These are phyloP conservation scores for Typhlichthys eigenmanni DNA, from an alignment of 2,797 vertebrate species.

Conservation along the genomic window DNA sequence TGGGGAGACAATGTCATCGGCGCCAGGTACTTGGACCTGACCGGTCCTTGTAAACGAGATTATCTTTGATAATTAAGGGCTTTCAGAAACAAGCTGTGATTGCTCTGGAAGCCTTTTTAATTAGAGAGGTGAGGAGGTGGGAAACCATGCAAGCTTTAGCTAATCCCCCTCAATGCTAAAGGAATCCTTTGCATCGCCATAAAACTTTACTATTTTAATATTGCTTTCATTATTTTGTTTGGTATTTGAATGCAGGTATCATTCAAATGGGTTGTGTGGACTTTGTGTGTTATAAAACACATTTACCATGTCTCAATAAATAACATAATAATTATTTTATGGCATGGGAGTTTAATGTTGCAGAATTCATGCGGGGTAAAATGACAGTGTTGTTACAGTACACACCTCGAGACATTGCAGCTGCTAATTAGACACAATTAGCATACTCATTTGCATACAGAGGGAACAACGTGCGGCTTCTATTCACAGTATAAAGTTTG, in stretches of 20 bases:
- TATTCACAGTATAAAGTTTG: neutral
- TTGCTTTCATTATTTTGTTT: neutral
- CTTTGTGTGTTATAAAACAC: too few species aligned
- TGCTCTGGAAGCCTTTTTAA: slow-evolving; percentile 43
- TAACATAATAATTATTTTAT: neutral
- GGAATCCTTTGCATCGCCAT: slow-evolving; percentile 1
- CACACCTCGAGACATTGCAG: slow-evolving; percentile 12
- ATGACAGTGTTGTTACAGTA: neutral
- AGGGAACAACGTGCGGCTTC: slow-evolving; percentile 27
- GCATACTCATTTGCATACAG: slow-evolving; percentile 31
- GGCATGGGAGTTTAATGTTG: slow-evolving; percentile 25
- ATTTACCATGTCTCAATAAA: slow-evolving; percentile 1
- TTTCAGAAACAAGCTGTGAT: slow-evolving; percentile 41
- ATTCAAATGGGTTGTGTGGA: too few species aligned
- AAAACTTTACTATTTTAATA: neutral
- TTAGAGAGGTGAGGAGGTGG: slow-evolving; percentile 40
- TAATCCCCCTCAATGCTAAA: slow-evolving; percentile 7
- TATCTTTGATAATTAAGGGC: slow-evolving; percentile 46
- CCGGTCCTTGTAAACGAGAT: slow-evolving; percentile 45
- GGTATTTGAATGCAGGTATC: neutral
- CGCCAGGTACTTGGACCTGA: slow-evolving; percentile 18
- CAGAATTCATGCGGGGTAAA: slow-evolving; percentile 1
- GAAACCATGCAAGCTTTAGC: slow-evolving; percentile 26
- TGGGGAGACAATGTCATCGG: neutral
- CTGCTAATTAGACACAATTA: slow-evolving; percentile 33